phyloP scores from a whole-genome alignment of 2,888 invertebrate genomes.

The Apamea sordens region DNA sequence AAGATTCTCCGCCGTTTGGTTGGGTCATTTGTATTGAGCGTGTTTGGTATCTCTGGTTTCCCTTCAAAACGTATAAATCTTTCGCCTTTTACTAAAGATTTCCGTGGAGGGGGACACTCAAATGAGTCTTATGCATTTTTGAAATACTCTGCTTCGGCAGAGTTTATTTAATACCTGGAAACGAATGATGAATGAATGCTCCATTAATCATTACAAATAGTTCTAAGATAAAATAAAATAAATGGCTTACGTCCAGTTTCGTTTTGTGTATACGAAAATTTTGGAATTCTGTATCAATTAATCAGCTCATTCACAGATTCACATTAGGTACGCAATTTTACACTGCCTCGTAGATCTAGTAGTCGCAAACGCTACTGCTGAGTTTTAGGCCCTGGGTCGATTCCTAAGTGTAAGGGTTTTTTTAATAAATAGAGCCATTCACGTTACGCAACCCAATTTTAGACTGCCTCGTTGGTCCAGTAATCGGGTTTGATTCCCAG shows the following conservation, averaged over 20 bases:
- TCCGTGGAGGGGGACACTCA: conserved; percentile 93
- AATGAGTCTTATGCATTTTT: conserved; percentile 90
- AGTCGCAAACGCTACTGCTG: too few species aligned
- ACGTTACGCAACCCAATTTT: background rate
- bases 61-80: conserved; percentile 93
- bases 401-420: too few species aligned
- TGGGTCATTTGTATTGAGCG: background rate
- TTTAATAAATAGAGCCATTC: background rate
- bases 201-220: too few species aligned
- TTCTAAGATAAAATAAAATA: too few species aligned
- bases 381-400: too few species aligned
- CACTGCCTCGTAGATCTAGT: too few species aligned
- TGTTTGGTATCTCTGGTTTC: conserved; percentile 88
- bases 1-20: conserved; percentile 7
- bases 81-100: conserved; percentile 95
- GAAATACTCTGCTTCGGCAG: conserved; percentile 44
- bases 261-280: too few species aligned
- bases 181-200: too few species aligned
- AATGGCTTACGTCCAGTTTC: too few species aligned
- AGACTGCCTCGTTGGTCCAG: background rate
- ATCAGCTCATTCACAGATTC: too few species aligned
- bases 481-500: background rate
- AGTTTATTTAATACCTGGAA: conserved; percentile 1
- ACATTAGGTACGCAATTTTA: too few species aligned
- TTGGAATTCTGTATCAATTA: too few species aligned